Evolutionary conservation across 2,797 vertebrate genomes (phyloP).

Genomic region (Sebastes goodei): DNA sequence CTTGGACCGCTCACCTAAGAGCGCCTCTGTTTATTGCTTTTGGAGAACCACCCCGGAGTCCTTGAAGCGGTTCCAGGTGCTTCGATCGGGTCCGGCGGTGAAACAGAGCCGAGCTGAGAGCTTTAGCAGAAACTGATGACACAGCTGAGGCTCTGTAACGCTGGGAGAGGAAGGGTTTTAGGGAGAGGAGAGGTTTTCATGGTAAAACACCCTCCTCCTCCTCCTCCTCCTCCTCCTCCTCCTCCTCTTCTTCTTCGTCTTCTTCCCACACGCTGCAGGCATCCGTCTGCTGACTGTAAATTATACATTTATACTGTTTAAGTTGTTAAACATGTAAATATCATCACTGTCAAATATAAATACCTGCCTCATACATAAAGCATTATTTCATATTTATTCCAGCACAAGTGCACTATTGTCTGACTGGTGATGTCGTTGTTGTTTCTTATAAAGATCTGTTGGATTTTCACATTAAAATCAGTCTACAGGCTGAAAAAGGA

Average conservation of each 20-base stretch:
- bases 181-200: slow-evolving; percentile 14
- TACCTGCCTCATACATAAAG: no score
- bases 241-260: not conserved
- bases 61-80: slow-evolving; percentile 70
- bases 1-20: slow-evolving; percentile 59
- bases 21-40: slow-evolving; percentile 68
- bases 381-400: no score
- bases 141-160: slow-evolving; percentile 45
- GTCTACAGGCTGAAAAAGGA: no score
- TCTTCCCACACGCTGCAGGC: not conserved
- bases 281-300: no score
- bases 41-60: slow-evolving; percentile 67
- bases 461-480: no score
- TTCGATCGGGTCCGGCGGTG: slow-evolving; percentile 53
- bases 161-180: slow-evolving; percentile 40
- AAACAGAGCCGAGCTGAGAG: slow-evolving; percentile 49
- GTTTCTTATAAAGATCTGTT: no score
- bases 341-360: no score
- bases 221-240: not conserved
- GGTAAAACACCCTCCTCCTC: slow-evolving; percentile 1
- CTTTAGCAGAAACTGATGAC: slow-evolving; percentile 68
- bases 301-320: no score
- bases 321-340: no score
- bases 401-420: no score
- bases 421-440: no score